Evolutionary conservation across 2,113 vertebrate genomes (phyloP).

Genomic region (Trematocara nigrifrons): DNA sequence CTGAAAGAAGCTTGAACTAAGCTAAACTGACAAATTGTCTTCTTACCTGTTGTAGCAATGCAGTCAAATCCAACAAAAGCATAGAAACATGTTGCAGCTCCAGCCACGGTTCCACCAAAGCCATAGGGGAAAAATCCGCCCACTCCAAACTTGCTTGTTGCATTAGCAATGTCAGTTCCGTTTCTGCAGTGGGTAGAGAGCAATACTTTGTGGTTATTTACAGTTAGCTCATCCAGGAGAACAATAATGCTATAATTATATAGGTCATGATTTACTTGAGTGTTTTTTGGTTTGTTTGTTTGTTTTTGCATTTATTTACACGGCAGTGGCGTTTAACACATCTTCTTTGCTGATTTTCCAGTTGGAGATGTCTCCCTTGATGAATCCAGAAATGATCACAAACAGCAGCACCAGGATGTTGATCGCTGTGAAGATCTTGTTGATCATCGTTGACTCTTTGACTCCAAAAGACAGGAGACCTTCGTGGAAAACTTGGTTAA

Average conservation of each 20-base stretch:
- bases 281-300: background rate
- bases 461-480: conserved; percentile 83
- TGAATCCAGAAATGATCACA: conserved; percentile 75
- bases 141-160: conserved; percentile 64
- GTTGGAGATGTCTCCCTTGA: conserved; percentile 78
- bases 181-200: conserved; percentile 61
- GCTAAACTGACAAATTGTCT: background rate
- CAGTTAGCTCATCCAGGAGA: background rate
- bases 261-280: conserved; percentile 6
- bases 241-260: background rate
- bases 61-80: conserved; percentile 89
- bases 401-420: conserved; percentile 80
- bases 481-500: conserved; percentile 19
- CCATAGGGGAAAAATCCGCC: conserved; percentile 85
- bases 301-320: background rate
- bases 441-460: conserved; percentile 80
- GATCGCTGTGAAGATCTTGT: conserved; percentile 81
- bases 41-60: conserved; percentile 79
- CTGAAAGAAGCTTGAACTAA: background rate
- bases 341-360: conserved; percentile 73
- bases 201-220: background rate
- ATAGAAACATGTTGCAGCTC: conserved; percentile 85
- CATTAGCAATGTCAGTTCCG: conserved; percentile 48
- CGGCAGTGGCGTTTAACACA: conserved; percentile 40
- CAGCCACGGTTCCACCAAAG: conserved; percentile 77